Percentiles rank a stretch among this genome's conserved stretches.
phyloP scores from a whole-genome alignment of 2,888 invertebrate species.

The Chrysomela aeneicollis region DNA sequence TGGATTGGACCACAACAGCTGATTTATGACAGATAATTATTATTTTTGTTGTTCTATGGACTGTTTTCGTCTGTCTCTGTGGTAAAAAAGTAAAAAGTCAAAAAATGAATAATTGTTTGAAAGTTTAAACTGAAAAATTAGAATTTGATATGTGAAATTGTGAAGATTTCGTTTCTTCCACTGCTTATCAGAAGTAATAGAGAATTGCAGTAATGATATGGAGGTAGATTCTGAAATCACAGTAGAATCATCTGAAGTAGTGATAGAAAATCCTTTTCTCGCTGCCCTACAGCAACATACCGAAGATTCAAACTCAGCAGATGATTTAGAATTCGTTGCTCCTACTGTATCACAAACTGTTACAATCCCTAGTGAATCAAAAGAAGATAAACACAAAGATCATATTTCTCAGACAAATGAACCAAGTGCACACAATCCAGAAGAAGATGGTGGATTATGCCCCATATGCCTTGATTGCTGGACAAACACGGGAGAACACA shows the following conservation, averaged over 20 bases:
- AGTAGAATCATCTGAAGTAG: not conserved
- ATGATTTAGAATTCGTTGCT: not conserved
- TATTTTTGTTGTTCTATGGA: no score
- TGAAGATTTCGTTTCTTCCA: no score
- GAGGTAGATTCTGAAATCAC: conserved; percentile 11
- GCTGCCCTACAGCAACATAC: not conserved
- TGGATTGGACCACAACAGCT: no score
- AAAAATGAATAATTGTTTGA: no score
- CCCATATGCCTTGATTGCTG: conserved; percentile 90
- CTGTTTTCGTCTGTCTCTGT: no score
- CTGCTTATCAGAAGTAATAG: not conserved
- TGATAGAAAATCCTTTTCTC: not conserved
- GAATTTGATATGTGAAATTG: no score
- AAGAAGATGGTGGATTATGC: conserved; percentile 77
- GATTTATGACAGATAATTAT: no score
- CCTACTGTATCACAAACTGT: not conserved
- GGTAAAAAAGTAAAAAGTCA: no score
- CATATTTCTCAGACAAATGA: conserved; percentile 17
- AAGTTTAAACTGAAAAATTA: no score
- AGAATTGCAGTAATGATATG: conserved; percentile 10
- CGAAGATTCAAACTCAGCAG: not conserved
- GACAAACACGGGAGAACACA: conserved; percentile 86
- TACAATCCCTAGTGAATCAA: conserved; percentile 14
- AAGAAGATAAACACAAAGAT: conserved; percentile 40
- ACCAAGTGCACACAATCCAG: conserved; percentile 49